These are phyloP conservation scores for Sclerurus mexicanus DNA, from an alignment of 2,113 vertebrate genomes.

Conservation along the genomic window DNA sequence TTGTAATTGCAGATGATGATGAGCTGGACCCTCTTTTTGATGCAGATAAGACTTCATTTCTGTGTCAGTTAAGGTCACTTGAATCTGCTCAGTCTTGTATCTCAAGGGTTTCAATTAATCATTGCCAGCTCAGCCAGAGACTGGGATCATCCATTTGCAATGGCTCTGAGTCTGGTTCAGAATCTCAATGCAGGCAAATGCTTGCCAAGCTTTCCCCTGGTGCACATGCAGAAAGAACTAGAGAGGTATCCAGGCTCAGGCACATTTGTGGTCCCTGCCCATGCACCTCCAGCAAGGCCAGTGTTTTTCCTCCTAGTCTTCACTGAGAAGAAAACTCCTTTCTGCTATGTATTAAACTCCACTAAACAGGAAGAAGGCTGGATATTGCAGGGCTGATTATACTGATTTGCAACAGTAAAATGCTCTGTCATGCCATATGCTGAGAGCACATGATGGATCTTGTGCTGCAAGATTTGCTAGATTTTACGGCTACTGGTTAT, in stretches of 20 bases:
- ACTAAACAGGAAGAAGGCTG: not conserved
- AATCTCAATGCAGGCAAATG: not conserved
- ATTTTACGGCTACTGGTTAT: not conserved
- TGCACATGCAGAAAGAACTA: not conserved
- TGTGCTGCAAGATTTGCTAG: not conserved
- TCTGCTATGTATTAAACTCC: not conserved
- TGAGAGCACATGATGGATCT: not conserved
- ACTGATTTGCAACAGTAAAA: not conserved
- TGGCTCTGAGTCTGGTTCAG: not conserved
- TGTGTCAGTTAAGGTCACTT: constrained; percentile 43
- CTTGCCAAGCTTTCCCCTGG: not conserved
- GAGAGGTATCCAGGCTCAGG: not conserved
- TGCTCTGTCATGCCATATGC: not conserved
- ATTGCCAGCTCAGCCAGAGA: not conserved
- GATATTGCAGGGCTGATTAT: not conserved
- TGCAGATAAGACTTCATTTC: constrained; percentile 21
- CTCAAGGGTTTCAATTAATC: constrained; percentile 58
- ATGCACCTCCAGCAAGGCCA: not conserved
- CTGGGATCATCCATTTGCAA: not conserved
- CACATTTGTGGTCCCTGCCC: not conserved
- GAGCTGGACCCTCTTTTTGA: not conserved
- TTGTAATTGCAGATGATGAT: not conserved
- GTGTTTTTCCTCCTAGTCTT: not conserved
- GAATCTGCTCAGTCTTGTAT: not conserved
- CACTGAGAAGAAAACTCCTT: not conserved